A percentile compares a stretch with the other conserved stretches of the same genome.
phyloP scores from a whole-genome alignment of 2,797 vertebrate species.

The Smutsia gigantea region DNA sequence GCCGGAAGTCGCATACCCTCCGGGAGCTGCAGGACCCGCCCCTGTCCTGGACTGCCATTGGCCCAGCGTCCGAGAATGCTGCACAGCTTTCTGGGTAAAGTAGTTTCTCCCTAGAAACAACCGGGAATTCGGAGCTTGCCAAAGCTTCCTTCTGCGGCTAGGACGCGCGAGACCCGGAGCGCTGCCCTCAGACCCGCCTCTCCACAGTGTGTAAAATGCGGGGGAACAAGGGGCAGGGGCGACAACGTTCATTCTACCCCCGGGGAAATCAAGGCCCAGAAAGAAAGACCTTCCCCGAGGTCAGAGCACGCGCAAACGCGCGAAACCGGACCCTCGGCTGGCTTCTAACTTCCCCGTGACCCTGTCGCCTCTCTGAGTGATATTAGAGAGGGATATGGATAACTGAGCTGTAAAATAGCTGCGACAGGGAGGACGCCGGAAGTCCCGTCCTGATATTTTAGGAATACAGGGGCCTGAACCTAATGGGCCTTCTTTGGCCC shows the following conservation, averaged over 20 bases:
- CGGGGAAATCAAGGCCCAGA: not conserved
- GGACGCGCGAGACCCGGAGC: accelerated
- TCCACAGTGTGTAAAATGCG: not conserved
- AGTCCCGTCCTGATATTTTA: too few species aligned
- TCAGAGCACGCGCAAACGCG: not conserved
- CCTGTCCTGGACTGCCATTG: not conserved
- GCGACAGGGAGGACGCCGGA: not conserved
- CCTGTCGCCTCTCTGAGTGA: not conserved
- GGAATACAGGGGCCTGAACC: too few species aligned
- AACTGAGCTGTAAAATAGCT: not conserved
- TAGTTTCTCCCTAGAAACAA: not conserved
- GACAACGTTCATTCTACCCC: not conserved
- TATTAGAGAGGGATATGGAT: too few species aligned
- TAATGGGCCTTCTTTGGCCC: not conserved
- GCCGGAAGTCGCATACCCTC: not conserved
- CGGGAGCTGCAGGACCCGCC: not conserved
- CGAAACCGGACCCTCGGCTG: not conserved
- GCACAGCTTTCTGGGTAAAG: not conserved
- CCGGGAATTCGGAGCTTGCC: too few species aligned
- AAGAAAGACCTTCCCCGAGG: not conserved
- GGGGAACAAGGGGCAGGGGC: not conserved
- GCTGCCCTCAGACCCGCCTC: too few species aligned
- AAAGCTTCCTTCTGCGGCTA: too few species aligned
- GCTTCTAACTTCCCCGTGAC: not conserved
- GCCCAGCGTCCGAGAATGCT: not conserved